phyloP scores from a whole-genome alignment of 2,888 invertebrate species.

The Macaria notata region DNA sequence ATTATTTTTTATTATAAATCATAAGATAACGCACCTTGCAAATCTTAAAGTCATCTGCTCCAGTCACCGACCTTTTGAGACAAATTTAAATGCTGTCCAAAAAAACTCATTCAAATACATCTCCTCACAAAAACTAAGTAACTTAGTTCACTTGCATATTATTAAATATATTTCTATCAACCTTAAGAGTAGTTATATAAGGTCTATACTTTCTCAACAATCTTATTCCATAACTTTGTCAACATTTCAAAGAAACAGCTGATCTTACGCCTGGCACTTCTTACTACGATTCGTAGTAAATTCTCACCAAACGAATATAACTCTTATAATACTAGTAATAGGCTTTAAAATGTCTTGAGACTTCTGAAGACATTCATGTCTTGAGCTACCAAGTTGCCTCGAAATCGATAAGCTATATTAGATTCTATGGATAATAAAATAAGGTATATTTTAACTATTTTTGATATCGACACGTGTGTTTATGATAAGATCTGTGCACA shows the following conservation, averaged over 20 bases:
- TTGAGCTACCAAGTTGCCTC: constrained; percentile 8
- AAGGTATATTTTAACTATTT: constrained; percentile 15
- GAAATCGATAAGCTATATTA: constrained; percentile 9
- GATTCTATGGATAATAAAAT: background rate
- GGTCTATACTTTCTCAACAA: constrained; percentile 11
- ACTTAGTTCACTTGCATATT: too few species aligned
- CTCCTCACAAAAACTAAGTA: background rate
- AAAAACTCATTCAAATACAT: constrained; percentile 9
- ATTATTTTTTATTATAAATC: constrained; percentile 4
- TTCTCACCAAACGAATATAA: constrained; percentile 21
- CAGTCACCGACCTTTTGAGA: constrained; percentile 7
- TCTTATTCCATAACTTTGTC: constrained; percentile 25
- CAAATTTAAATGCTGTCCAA: background rate
- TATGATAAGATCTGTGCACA: constrained; percentile 68
- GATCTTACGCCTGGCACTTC: constrained; percentile 66
- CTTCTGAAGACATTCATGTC: constrained; percentile 15
- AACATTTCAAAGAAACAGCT: constrained; percentile 57
- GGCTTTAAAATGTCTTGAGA: constrained; percentile 13
- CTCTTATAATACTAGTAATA: constrained; percentile 11
- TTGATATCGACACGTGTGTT: constrained; percentile 56
- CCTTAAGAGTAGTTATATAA: constrained; percentile 4
- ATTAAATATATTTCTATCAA: background rate
- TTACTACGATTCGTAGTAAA: constrained; percentile 43
- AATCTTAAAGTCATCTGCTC: background rate
- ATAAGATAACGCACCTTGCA: constrained; percentile 1